Conservation (phyloP, 2,888 invertebrate species). For the Cylindroiulus punctatus region DNA sequence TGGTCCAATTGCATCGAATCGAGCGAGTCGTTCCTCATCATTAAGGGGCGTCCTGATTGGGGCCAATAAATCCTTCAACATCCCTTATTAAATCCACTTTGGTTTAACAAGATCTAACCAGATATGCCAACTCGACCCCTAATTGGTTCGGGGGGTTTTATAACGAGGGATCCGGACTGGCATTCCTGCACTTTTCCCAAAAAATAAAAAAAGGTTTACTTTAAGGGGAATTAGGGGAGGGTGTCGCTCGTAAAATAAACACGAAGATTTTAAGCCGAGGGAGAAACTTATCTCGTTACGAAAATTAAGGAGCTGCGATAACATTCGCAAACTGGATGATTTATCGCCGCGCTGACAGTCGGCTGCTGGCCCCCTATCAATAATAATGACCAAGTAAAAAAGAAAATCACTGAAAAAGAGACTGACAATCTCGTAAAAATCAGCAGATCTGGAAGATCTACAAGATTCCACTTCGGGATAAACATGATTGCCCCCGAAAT, state of each 20-base stretch:
- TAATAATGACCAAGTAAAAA: not conserved
- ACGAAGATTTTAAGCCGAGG: not conserved
- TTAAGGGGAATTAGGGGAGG: not conserved
- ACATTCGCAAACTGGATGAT: not conserved
- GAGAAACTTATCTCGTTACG: not conserved
- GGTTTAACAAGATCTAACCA: slow-evolving; percentile 1
- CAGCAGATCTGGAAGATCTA: not conserved
- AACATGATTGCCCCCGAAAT: too few species aligned
- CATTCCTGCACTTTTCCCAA: not conserved
- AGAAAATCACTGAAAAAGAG: not conserved
- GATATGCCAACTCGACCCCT: not conserved
- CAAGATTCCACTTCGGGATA: not conserved
- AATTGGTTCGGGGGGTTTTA: not conserved
- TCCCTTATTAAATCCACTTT: not conserved
- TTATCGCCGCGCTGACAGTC: not conserved
- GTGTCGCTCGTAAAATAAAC: not conserved
- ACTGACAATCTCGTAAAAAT: not conserved
- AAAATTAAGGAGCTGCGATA: not conserved
- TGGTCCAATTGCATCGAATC: not conserved
- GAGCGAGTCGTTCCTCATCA: not conserved
- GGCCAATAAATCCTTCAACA: not conserved
- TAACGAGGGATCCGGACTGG: not conserved
- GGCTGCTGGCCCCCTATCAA: not conserved
- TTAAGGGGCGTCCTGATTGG: not conserved
- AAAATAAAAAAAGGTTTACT: not conserved